Conservation (phyloP, 92 coral and sea anemone species). For the Epizoanthus stellaris region DNA sequence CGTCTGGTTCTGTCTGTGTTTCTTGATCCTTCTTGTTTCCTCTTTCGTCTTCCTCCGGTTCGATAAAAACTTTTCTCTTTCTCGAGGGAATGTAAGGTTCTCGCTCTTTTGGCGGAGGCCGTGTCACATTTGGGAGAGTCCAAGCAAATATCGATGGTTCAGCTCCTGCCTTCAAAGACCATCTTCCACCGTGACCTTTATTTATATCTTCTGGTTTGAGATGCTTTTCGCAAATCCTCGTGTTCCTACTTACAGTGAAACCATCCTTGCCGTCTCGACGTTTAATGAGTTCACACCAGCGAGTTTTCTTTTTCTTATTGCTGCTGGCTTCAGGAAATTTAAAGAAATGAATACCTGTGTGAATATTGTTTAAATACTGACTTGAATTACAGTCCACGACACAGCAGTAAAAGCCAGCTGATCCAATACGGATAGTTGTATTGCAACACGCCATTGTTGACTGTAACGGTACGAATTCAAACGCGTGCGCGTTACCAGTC, state of each 20-base stretch:
- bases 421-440: too few relatives aligned
- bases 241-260: not conserved
- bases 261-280: constrained; percentile 25
- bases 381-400: constrained; percentile 7
- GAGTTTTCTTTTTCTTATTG: not conserved
- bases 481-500: too few relatives aligned
- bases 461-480: too few relatives aligned
- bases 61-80: too few relatives aligned
- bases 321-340: not conserved
- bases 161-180: not conserved
- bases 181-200: not conserved
- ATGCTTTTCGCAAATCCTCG: too few relatives aligned
- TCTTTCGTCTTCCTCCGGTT: too few relatives aligned
- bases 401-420: constrained; percentile 1
- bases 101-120: too few relatives aligned
- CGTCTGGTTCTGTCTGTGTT: not conserved
- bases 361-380: not conserved
- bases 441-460: too few relatives aligned
- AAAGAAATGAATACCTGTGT: constrained; percentile 21
- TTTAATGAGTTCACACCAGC: constrained; percentile 27
- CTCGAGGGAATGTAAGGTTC: too few relatives aligned
- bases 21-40: not conserved
- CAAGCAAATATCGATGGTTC: constrained; percentile 23
- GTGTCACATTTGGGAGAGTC: not conserved
- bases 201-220: too few relatives aligned